Conservation (phyloP, 1,140 invertebrate genomes). For the Ruditapes philippinarum region DNA sequence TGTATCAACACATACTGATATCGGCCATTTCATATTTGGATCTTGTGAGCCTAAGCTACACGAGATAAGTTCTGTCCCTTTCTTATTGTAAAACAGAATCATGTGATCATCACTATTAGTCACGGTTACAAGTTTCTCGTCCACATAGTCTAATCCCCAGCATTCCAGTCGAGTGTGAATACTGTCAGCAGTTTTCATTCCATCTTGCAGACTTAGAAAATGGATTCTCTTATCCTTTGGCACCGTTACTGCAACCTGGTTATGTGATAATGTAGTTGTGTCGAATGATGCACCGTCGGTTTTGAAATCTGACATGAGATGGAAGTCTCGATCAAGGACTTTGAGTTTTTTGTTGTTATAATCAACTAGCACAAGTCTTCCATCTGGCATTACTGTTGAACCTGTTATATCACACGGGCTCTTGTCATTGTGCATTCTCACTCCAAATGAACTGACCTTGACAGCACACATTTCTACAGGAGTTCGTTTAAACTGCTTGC, state of each 20-base stretch:
- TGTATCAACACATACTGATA: constrained; percentile 55
- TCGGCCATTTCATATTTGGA: constrained; percentile 65
- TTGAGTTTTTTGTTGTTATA: constrained; percentile 65
- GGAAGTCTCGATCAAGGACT: constrained; percentile 49
- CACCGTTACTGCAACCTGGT: constrained; percentile 53
- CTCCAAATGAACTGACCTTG: constrained; percentile 48
- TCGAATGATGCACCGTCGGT: constrained; percentile 62
- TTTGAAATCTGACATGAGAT: constrained; percentile 58
- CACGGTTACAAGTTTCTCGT: constrained; percentile 57
- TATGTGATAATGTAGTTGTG: neutral
- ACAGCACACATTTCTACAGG: constrained; percentile 50
- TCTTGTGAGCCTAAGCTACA: constrained; percentile 61
- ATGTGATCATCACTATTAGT: constrained; percentile 61
- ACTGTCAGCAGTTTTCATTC: constrained; percentile 42
- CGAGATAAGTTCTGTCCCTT: constrained; percentile 49
- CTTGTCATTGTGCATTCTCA: constrained; percentile 59
- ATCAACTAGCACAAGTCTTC: constrained; percentile 49
- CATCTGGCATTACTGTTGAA: constrained; percentile 52
- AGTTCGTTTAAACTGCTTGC: neutral
- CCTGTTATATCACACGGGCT: constrained; percentile 63
- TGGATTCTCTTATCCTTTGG: constrained; percentile 64
- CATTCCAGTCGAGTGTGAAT: constrained; percentile 59
- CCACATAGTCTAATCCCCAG: constrained; percentile 41
- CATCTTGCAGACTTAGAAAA: constrained; percentile 57
- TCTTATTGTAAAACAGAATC: constrained; percentile 52